Base-by-base conservation (phyloP, 2,888 invertebrate species). In the Scaptomyza reducta region DNA sequence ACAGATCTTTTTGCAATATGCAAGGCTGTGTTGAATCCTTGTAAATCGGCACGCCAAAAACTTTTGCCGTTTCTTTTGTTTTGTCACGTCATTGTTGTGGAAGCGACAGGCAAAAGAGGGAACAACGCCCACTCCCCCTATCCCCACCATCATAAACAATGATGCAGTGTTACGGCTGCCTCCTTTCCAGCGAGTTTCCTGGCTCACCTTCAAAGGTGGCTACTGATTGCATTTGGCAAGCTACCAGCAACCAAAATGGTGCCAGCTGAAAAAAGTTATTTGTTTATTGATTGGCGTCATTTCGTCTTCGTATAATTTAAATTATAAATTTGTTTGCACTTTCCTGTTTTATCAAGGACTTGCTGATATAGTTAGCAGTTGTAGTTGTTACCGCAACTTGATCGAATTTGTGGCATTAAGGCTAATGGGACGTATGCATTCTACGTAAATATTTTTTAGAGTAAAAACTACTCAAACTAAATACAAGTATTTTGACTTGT, bases 231-330 rank as follows among this genome's bases (percentile, higher is more conserved):
- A 62, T 61, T 61, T 64, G 64, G 70, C 72, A 66, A 53, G 59
- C 29, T 9, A 61, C 50, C 60, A 61, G 16, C 40, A 16, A 4
- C 14, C 18, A 25, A 50, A 76, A 53, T 50, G 79, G 85, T 83
- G 77, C 71, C 83, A 79, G 84, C 60, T 18, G 27, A 16, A 67
- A 72, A 79, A 79, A 78, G 64, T 75, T 81, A 84, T 84, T 86
- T 86, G 79, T 72, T 79, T 84, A 84, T 84, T 81, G 84, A 84
- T 84, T 86, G 84, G 74, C 69, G 64, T 71, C 72, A 76, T 77
- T 82, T 76, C 33, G 56, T 75, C 82, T 77, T 54, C 57, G 68
- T 69, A 79, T 83, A 70, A 80, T 69, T 72, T 58, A 70, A 59
- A 67, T 87, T 61, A 62, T 53, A 55, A 65, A 65, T 55, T 61